These are phyloP conservation scores for Trachymyrmex cornetzi DNA, from an alignment of 1,140 invertebrate species.

Conservation along the genomic window DNA sequence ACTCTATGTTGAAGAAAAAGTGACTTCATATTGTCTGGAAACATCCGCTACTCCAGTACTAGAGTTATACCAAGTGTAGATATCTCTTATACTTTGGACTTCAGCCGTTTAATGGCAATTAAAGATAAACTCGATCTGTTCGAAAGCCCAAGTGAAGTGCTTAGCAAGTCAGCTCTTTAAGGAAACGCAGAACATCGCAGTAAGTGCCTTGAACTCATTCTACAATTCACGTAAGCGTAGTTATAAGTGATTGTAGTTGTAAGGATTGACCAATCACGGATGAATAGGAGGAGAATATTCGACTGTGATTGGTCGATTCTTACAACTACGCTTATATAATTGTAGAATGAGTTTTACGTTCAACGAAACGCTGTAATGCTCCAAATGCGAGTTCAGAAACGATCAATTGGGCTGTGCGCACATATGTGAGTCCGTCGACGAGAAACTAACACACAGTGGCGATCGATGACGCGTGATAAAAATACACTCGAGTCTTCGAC, in stretches of 20 bases:
- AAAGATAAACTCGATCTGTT: slow-evolving; percentile 27
- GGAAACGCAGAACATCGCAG: not conserved
- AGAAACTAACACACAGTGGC: slow-evolving; percentile 34
- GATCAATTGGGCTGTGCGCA: not conserved
- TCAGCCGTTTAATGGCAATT: slow-evolving; percentile 21
- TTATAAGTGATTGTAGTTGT: too few species aligned
- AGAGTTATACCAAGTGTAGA: not conserved
- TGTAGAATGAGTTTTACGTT: not conserved
- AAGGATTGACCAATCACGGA: too few species aligned
- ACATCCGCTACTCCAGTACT: not conserved
- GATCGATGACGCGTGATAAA: slow-evolving; percentile 60
- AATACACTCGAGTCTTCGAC: slow-evolving; percentile 47
- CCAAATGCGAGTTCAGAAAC: not conserved
- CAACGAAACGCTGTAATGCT: not conserved
- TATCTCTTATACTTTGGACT: slow-evolving; percentile 24
- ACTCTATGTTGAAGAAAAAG: not conserved
- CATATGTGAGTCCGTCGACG: slow-evolving; percentile 19
- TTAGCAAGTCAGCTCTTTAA: not conserved
- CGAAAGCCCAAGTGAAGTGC: not conserved
- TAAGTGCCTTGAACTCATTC: not conserved
- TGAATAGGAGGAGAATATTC: too few species aligned
- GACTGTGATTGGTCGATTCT: too few species aligned
- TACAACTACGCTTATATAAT: too few species aligned
- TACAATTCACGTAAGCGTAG: too few species aligned
- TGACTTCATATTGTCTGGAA: slow-evolving; percentile 2